Evolutionary conservation across 1,140 invertebrate genomes (phyloP).

Genomic region (Metaphire vulgaris): DNA sequence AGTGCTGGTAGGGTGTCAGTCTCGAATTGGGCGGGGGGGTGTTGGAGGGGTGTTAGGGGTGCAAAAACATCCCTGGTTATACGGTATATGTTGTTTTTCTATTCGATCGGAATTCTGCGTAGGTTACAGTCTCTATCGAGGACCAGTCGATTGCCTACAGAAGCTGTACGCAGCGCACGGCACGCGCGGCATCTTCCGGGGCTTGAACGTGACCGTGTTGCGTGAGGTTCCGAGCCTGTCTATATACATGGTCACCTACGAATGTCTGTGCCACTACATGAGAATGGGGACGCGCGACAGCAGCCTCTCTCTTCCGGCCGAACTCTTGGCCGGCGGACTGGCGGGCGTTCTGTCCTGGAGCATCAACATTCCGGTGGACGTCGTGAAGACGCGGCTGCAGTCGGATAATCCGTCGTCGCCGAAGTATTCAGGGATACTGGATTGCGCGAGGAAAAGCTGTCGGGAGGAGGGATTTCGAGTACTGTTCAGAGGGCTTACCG

Average conservation of each 20-base stretch:
- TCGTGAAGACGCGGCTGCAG: slow-evolving; percentile 53
- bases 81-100: no score
- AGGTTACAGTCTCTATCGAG: neutral
- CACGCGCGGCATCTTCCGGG: slow-evolving; percentile 40
- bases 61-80: no score
- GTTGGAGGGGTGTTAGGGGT: no score
- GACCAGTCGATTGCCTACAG: slow-evolving; percentile 31
- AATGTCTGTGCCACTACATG: slow-evolving; percentile 40
- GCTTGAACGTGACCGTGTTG: slow-evolving; percentile 40
- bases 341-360: slow-evolving; percentile 56
- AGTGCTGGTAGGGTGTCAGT: no score
- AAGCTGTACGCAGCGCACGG: slow-evolving; percentile 33
- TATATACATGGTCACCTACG: slow-evolving; percentile 62
- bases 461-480: slow-evolving; percentile 40
- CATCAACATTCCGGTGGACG: slow-evolving; percentile 51
- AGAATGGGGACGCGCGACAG: slow-evolving; percentile 21
- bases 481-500: slow-evolving; percentile 46
- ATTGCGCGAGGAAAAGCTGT: slow-evolving; percentile 41
- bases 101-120: no score
- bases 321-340: slow-evolving; percentile 56
- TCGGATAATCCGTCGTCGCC: slow-evolving; percentile 34
- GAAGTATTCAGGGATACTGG: slow-evolving; percentile 38
- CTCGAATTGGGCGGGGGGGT: no score
- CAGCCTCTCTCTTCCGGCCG: neutral
- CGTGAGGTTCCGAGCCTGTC: slow-evolving; percentile 60